A percentile compares a stretch with the other conserved stretches of the same genome.
These are phyloP conservation scores for Sinodicranocentrus sp. DNA, from an alignment of 2,888 invertebrate species.

Conservation along the genomic window DNA sequence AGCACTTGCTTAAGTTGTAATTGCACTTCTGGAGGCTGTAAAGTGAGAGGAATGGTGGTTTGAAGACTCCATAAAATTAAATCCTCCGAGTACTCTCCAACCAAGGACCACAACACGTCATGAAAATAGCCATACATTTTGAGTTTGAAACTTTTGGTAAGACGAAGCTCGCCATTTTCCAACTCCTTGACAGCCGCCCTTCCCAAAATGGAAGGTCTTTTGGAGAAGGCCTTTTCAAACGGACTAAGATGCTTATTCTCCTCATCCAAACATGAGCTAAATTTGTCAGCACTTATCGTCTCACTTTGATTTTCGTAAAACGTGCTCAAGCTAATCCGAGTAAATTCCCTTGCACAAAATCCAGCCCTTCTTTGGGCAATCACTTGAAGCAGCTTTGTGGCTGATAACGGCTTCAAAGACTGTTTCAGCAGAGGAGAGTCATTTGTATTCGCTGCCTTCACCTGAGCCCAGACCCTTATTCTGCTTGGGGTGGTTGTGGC, in stretches of 20 bases:
- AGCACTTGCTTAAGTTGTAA: constrained; percentile 69
- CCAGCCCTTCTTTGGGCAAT: constrained; percentile 71
- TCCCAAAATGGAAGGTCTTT: constrained; percentile 71
- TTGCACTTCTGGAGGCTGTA: constrained; percentile 70
- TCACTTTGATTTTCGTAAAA: constrained; percentile 61
- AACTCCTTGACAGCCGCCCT: constrained; percentile 72
- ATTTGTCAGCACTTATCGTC: constrained; percentile 57
- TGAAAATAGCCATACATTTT: constrained; percentile 82
- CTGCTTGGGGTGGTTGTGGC: constrained; percentile 50
- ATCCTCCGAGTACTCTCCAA: constrained; percentile 89
- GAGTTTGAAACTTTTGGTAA: constrained; percentile 70
- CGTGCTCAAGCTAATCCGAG: constrained; percentile 45
- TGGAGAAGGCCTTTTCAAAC: constrained; percentile 69
- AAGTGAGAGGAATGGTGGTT: constrained; percentile 68
- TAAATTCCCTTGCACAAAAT: constrained; percentile 62
- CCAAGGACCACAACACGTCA: constrained; percentile 88
- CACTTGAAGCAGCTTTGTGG: constrained; percentile 85
- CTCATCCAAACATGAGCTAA: constrained; percentile 61
- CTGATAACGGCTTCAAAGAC: constrained; percentile 85
- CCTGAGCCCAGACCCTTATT: constrained; percentile 69
- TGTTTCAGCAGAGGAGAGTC: constrained; percentile 84
- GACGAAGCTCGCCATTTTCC: constrained; percentile 70
- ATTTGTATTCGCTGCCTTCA: constrained; percentile 75
- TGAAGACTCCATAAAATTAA: constrained; percentile 84
- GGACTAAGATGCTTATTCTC: constrained; percentile 67